A percentile compares a stretch with the other conserved stretches of the same genome.
Conservation (phyloP, 2,797 vertebrate species). For the Pangasius krempfi region DNA sequence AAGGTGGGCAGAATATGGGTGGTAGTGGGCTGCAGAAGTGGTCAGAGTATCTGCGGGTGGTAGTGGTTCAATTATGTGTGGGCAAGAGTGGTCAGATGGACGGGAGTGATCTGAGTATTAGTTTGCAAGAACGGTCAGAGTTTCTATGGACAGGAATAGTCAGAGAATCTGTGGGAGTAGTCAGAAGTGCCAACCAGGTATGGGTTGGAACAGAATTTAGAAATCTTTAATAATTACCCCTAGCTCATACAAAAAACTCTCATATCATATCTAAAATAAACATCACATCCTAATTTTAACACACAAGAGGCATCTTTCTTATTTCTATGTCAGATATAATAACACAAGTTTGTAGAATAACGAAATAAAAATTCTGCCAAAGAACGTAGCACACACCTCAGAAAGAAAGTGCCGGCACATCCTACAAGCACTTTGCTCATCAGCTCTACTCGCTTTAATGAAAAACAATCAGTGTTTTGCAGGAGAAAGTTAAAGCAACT, state of each 20-base stretch:
- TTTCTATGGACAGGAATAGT: neutral
- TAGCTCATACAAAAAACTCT: constrained; percentile 1
- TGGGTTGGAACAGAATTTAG: neutral
- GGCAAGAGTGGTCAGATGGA: neutral
- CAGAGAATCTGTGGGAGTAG: neutral
- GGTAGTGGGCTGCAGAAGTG: neutral
- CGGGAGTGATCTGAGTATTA: neutral
- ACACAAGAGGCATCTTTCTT: neutral
- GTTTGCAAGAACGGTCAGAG: neutral
- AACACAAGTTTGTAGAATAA: constrained; percentile 12
- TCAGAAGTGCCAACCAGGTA: neutral
- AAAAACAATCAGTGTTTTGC: constrained; percentile 61
- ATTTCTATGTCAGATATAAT: constrained; percentile 8
- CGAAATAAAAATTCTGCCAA: constrained; percentile 4
- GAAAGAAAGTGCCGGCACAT: constrained; percentile 41
- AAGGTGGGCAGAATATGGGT: neutral
- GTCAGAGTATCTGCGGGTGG: neutral
- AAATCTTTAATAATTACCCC: neutral
- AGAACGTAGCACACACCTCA: neutral
- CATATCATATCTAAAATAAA: neutral
- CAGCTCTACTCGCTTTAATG: constrained; percentile 59
- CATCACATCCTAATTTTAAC: neutral
- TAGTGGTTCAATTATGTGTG: neutral
- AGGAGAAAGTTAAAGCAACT: constrained; percentile 48
- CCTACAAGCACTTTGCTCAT: constrained; percentile 53